Percentiles rank a stretch among this genome's conserved stretches.
These are phyloP conservation scores for Erithacus rubecula DNA, from an alignment of 2,797 vertebrate species.

Conservation along the genomic window DNA sequence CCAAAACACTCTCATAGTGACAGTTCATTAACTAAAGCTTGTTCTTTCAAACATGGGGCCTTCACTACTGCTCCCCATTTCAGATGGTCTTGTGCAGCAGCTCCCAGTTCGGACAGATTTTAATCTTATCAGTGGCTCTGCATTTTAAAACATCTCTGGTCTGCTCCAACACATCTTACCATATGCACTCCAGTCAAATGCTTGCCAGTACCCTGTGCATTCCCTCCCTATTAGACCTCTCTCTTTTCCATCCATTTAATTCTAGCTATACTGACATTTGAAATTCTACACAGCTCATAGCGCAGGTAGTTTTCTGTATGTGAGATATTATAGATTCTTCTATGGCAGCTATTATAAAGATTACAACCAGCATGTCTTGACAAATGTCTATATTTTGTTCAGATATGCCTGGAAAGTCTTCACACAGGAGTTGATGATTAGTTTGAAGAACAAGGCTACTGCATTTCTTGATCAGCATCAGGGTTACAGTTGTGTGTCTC, in stretches of 20 bases:
- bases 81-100: neutral
- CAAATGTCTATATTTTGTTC: neutral
- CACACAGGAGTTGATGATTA: neutral
- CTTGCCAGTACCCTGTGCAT: fast-evolving
- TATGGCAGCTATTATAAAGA: neutral
- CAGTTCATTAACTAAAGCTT: neutral
- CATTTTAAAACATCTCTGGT: neutral
- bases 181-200: neutral
- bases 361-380: neutral
- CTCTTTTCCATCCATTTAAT: neutral
- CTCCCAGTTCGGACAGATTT: neutral
- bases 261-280: neutral
- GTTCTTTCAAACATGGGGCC: neutral
- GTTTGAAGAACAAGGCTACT: neutral
- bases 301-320: neutral
- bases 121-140: neutral
- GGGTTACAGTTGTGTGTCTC: neutral
- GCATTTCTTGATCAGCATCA: neutral
- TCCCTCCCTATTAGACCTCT: neutral
- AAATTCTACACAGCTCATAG: neutral
- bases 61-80: neutral
- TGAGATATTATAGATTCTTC: neutral
- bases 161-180: neutral
- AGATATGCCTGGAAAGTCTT: neutral
- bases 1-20: neutral